Evolutionary conservation across 2,888 invertebrate species (phyloP).

Genomic region (Drosophila limbata): DNA sequence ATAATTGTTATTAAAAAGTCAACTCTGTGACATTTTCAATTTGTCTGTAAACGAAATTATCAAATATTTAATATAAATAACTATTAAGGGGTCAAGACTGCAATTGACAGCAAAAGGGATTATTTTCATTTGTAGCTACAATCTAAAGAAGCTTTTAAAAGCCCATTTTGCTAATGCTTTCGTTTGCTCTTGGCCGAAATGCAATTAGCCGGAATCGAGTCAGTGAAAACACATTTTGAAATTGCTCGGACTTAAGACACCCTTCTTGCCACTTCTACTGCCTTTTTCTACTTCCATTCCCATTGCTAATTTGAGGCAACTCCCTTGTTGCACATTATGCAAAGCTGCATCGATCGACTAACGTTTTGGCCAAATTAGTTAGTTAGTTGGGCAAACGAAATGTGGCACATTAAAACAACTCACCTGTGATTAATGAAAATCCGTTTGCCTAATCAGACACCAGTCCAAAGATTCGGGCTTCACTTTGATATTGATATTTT

Average conservation of each 20-base stretch:
- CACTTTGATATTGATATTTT: neutral
- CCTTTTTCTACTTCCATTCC: neutral
- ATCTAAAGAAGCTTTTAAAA: slow-evolving; percentile 5
- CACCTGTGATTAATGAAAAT: slow-evolving; percentile 61
- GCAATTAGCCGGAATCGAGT: slow-evolving; percentile 37
- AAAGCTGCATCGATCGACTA: slow-evolving; percentile 15
- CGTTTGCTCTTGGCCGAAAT: slow-evolving; percentile 15
- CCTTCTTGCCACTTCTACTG: neutral
- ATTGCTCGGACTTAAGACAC: slow-evolving; percentile 18
- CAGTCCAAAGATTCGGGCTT: slow-evolving; percentile 24
- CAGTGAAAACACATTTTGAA: slow-evolving; percentile 11
- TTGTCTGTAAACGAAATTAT: slow-evolving; percentile 3
- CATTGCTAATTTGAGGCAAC: neutral
- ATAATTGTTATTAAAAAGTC: no score
- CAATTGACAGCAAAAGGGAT: slow-evolving; percentile 4
- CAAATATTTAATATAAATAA: slow-evolving; percentile 11
- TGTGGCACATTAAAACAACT: slow-evolving; percentile 39
- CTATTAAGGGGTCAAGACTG: neutral
- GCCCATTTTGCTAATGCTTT: slow-evolving; percentile 5
- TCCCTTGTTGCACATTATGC: slow-evolving; percentile 12
- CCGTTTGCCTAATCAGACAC: slow-evolving; percentile 37
- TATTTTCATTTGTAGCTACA: neutral
- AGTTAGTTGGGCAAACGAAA: slow-evolving; percentile 29
- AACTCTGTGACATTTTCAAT: neutral
- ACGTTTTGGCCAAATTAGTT: slow-evolving; percentile 30